Percentiles rank a stretch among this genome's conserved stretches.
These are phyloP conservation scores for Neostethus bicornis DNA, from an alignment of 2,797 vertebrate species.

Conservation along the genomic window DNA sequence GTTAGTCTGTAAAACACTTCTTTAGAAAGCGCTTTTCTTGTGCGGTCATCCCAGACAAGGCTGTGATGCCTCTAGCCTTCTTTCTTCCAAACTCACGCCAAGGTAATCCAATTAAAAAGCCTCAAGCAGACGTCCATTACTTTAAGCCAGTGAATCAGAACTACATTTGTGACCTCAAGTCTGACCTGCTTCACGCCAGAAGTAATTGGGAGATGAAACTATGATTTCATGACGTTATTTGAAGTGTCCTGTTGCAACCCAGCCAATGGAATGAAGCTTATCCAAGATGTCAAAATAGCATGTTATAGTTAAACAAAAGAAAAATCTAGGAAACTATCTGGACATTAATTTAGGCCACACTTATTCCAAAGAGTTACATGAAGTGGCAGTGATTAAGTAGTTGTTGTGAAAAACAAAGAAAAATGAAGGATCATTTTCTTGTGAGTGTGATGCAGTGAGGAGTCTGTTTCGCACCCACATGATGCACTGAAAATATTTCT, in stretches of 20 bases:
- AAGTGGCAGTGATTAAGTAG: neutral
- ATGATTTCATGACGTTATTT: conserved; percentile 5
- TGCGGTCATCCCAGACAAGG: neutral
- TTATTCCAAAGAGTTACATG: conserved; percentile 22
- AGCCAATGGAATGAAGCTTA: neutral
- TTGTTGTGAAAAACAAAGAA: neutral
- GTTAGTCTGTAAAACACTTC: neutral
- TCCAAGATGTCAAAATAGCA: neutral
- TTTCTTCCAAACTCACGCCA: conserved; percentile 1
- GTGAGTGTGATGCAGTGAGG: neutral
- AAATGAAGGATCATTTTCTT: neutral
- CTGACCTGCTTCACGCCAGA: conserved; percentile 26
- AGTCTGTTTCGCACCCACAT: neutral
- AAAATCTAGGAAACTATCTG: neutral
- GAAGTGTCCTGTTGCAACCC: neutral
- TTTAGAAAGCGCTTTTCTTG: neutral
- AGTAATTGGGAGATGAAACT: conserved; percentile 12
- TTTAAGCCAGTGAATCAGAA: conserved; percentile 17
- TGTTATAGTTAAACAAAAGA: neutral
- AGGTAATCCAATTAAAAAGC: conserved; percentile 12
- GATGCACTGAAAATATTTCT: neutral
- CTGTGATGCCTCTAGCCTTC: neutral
- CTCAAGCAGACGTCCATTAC: conserved; percentile 4
- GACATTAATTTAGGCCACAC: conserved; percentile 7
- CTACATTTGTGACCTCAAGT: conserved; percentile 31